These are phyloP conservation scores for Acrocephalus arundinaceus DNA, from an alignment of 2,113 vertebrate species.

Conservation along the genomic window DNA sequence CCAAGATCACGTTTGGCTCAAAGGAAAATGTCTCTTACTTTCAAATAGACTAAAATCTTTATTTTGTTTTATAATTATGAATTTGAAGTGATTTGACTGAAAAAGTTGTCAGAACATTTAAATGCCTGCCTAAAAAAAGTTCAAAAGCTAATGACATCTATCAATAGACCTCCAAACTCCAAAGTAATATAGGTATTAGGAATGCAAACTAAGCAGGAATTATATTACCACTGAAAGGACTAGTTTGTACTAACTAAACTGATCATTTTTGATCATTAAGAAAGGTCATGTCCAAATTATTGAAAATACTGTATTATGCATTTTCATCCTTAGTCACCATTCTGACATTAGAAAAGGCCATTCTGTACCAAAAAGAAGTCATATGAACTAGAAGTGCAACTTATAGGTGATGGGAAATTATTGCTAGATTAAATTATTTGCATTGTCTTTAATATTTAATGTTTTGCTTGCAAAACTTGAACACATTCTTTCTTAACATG, in stretches of 20 bases:
- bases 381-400: background rate
- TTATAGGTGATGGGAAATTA: background rate
- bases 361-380: background rate
- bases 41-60: background rate
- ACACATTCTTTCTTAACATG: background rate
- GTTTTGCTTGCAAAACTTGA: background rate
- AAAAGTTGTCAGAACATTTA: background rate
- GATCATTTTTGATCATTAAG: background rate
- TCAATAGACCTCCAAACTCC: background rate
- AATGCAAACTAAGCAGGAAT: background rate
- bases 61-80: background rate
- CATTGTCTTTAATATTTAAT: background rate
- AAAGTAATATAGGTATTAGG: background rate
- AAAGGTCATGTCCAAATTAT: background rate
- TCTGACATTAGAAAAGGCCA: background rate
- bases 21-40: background rate
- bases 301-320: background rate
- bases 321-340: background rate
- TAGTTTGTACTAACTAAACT: background rate
- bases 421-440: background rate
- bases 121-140: background rate
- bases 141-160: background rate
- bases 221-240: background rate
- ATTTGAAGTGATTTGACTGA: background rate
- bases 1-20: background rate